phyloP scores from a whole-genome alignment of 1,140 invertebrate species.

The Drosophila nikananu region DNA sequence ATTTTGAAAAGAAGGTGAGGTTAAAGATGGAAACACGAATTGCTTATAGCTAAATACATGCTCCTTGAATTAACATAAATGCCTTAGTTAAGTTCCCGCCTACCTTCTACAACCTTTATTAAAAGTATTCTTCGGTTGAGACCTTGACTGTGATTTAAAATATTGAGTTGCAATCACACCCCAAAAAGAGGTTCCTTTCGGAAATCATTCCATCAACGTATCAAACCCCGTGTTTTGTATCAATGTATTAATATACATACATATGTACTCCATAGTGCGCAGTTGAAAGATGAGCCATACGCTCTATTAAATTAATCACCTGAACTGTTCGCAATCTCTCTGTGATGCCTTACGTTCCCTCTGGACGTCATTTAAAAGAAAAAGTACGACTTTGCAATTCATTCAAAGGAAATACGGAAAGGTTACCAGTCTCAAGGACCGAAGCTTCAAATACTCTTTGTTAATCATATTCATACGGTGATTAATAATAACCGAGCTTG shows the following conservation, averaged over 20 bases:
- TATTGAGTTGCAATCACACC: not conserved
- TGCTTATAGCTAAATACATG: not conserved
- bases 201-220: not conserved
- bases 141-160: not conserved
- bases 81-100: conserved; percentile 2
- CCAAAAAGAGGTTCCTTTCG: too few species aligned
- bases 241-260: not conserved
- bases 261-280: conserved; percentile 12
- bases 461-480: conserved; percentile 7
- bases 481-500: conserved; percentile 10
- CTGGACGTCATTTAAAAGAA: conserved; percentile 35
- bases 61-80: not conserved
- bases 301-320: conserved; percentile 24
- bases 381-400: not conserved
- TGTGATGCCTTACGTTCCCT: conserved; percentile 2
- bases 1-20: conserved; percentile 15
- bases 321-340: not conserved
- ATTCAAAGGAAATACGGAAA: not conserved
- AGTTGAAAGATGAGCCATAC: conserved; percentile 25
- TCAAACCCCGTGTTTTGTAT: not conserved
- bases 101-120: not conserved
- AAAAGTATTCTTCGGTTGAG: not conserved
- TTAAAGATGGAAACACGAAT: conserved; percentile 4
- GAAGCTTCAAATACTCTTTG: conserved; percentile 11
- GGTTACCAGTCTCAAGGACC: conserved; percentile 1